Evolutionary conservation across 2,797 vertebrate genomes (phyloP).

Genomic region (Pogonophryne albipinna): DNA sequence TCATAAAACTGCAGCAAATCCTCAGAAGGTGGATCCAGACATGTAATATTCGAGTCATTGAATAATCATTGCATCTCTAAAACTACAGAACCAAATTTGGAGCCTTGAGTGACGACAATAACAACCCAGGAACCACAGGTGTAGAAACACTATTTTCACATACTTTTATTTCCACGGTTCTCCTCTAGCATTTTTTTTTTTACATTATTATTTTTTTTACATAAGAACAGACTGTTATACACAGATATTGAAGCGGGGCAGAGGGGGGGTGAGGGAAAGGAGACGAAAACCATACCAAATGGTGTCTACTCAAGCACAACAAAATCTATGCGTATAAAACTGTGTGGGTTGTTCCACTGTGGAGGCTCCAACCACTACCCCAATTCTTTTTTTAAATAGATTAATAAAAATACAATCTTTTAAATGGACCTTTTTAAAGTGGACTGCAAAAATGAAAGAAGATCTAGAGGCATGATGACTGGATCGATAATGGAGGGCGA

Average conservation of each 20-base stretch:
- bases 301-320: constrained; percentile 98
- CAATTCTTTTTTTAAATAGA: constrained; percentile 94
- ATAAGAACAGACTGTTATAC: constrained; percentile 99
- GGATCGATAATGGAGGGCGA: constrained; percentile 84
- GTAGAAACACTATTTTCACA: constrained; percentile 97
- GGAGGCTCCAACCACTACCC: constrained; percentile 87
- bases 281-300: constrained; percentile 93
- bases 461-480: constrained; percentile 89
- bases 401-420: constrained; percentile 99
- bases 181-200: constrained; percentile 94
- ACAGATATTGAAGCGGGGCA: constrained; percentile 90
- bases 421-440: constrained; percentile 91
- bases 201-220: constrained; percentile 89
- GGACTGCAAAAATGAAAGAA: constrained; percentile 89
- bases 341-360: constrained; percentile 89
- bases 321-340: constrained; percentile 97
- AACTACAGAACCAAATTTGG: background rate
- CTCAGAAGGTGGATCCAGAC: too few relatives aligned
- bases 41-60: background rate
- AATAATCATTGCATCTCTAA: background rate
- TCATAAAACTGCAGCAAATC: background rate
- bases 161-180: constrained; percentile 99
- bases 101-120: constrained; percentile 14
- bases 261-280: constrained; percentile 62
- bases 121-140: constrained; percentile 68